Conservation (phyloP, 2,888 invertebrate species). For the Alitta virens region DNA sequence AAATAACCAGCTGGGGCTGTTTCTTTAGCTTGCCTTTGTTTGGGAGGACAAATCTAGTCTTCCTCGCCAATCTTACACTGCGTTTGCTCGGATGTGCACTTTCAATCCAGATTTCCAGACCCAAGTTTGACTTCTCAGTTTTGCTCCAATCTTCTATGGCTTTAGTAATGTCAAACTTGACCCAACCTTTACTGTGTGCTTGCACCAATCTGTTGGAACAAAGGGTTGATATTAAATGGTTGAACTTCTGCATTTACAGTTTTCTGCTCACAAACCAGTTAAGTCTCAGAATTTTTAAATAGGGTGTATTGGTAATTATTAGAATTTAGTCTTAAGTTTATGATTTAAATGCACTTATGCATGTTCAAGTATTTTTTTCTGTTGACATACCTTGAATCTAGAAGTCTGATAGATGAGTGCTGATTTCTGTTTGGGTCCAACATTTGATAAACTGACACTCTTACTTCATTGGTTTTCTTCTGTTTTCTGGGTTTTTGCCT, state of each 20-base stretch:
- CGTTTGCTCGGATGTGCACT: constrained; percentile 1
- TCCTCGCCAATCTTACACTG: constrained; percentile 1
- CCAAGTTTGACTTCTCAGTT: not conserved
- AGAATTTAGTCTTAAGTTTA: too few species aligned
- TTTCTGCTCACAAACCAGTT: too few species aligned
- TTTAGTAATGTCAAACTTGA: constrained; percentile 2
- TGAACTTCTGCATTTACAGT: too few species aligned
- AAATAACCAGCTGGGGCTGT: constrained; percentile 9
- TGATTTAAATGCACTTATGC: too few species aligned
- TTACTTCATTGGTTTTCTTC: not conserved
- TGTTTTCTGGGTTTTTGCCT: not conserved
- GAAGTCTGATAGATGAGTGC: not conserved
- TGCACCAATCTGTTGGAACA: constrained; percentile 4
- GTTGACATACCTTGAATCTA: not conserved
- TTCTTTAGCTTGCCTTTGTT: not conserved
- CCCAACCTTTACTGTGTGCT: constrained; percentile 6
- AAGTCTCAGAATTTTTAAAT: too few species aligned
- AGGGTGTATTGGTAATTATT: too few species aligned
- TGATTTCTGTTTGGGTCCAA: not conserved
- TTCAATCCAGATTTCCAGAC: constrained; percentile 14
- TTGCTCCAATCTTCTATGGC: constrained; percentile 8
- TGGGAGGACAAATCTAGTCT: constrained; percentile 10
- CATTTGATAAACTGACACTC: not conserved
- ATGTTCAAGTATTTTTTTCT: too few species aligned
- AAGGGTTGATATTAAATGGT: not conserved